Conservation (phyloP, 2,888 invertebrate genomes). For the Drosophila cognata region DNA sequence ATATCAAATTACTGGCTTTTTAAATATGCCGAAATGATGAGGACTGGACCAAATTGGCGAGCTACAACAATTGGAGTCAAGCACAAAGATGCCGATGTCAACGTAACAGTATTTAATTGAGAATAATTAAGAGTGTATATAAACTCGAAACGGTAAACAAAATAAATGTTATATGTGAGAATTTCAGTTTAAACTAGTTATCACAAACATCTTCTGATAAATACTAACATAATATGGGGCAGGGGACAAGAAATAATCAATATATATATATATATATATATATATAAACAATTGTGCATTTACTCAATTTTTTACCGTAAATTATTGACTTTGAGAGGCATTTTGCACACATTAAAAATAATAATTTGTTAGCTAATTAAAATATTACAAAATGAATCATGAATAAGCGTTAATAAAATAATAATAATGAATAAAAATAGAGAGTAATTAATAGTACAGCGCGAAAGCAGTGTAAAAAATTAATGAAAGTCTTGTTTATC, state of each 20-base stretch:
- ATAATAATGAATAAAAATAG: background rate
- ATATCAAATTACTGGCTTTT: slow-evolving; percentile 27
- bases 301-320: background rate
- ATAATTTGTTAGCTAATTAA: background rate
- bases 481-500: background rate
- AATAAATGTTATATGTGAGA: background rate
- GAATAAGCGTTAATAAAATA: background rate
- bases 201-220: background rate
- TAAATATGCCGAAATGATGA: background rate
- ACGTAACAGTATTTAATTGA: background rate
- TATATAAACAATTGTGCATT: background rate
- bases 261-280: background rate
- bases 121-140: background rate
- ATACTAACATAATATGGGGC: background rate
- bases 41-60: slow-evolving; percentile 5
- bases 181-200: background rate
- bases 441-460: background rate
- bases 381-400: background rate
- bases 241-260: background rate
- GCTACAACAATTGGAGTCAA: background rate
- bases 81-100: background rate
- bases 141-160: background rate
- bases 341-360: background rate
- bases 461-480: background rate
- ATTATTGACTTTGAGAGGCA: background rate